Evolutionary conservation across 2,797 vertebrate species (phyloP).

Genomic region (Rhynchotus rufescens): DNA sequence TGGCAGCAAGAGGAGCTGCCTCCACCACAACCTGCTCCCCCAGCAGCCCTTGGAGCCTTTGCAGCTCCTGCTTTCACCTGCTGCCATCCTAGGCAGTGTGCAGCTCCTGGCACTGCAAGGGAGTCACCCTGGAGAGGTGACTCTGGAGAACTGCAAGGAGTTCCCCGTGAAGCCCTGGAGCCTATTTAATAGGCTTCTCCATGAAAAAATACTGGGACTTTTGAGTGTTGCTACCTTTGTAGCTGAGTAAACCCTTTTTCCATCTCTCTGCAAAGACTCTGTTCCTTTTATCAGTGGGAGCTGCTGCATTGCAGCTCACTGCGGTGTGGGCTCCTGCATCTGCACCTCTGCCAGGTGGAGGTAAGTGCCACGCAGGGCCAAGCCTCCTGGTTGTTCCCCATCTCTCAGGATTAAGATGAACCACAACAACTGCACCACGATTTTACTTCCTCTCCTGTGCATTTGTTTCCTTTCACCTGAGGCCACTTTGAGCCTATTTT

Average conservation of each 20-base stretch:
- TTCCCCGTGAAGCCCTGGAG: not conserved
- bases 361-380: not conserved
- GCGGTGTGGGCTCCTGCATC: not conserved
- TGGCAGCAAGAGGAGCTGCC: not conserved
- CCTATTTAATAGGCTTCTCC: not conserved
- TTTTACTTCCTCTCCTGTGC: not conserved
- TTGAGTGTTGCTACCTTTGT: not conserved
- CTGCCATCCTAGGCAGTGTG: fast-evolving
- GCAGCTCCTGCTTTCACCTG: not conserved
- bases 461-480: fast-evolving
- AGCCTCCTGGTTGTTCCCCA: not conserved
- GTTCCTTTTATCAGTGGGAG: not conserved
- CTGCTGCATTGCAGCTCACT: not conserved
- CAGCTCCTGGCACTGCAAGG: not conserved
- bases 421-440: not conserved
- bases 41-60: not conserved
- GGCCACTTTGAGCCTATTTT: not conserved
- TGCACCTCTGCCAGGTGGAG: not conserved
- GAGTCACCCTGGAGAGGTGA: not conserved
- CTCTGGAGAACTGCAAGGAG: not conserved
- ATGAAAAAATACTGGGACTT: not conserved
- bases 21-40: no score
- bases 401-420: not conserved
- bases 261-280: not conserved
- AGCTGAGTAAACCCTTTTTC: not conserved